These are phyloP conservation scores for Anastrepha ludens DNA, from an alignment of 1,140 invertebrate species.

Conservation along the genomic window DNA sequence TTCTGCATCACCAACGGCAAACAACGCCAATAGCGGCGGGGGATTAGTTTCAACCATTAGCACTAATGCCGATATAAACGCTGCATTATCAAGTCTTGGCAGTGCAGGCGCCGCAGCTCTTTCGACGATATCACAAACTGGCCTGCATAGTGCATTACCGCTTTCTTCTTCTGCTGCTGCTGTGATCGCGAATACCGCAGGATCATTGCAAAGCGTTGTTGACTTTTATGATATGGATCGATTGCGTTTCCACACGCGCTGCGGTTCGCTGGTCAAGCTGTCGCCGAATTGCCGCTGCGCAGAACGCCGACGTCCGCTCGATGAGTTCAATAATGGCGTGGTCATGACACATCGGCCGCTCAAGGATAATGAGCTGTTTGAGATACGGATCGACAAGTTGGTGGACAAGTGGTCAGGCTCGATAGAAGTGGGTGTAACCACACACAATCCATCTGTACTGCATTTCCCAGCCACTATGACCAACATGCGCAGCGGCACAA, in stretches of 20 bases:
- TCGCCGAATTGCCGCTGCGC: constrained; percentile 88
- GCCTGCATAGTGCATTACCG: not conserved
- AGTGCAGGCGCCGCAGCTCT: constrained; percentile 11
- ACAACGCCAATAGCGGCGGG: constrained; percentile 7
- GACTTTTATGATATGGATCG: constrained; percentile 77
- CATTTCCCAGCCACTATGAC: constrained; percentile 98
- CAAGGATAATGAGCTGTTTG: constrained; percentile 92
- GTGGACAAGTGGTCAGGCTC: constrained; percentile 95
- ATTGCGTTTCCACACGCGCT: constrained; percentile 90
- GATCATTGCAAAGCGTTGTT: constrained; percentile 40
- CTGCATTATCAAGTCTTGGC: not conserved
- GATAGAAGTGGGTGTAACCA: constrained; percentile 95
- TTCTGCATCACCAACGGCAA: constrained; percentile 2
- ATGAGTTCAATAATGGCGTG: constrained; percentile 96
- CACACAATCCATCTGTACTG: constrained; percentile 90
- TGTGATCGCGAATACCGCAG: not conserved
- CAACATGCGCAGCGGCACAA: constrained; percentile 94
- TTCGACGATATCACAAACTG: constrained; percentile 40
- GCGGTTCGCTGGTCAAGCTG: constrained; percentile 92
- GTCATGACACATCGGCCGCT: constrained; percentile 93
- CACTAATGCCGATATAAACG: constrained; percentile 11
- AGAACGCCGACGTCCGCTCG: constrained; percentile 88
- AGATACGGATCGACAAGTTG: constrained; percentile 92
- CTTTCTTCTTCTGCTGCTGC: not conserved
- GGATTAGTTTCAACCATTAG: not conserved